phyloP scores from a whole-genome alignment of 2,888 invertebrate genomes.

The Aphidoletes aphidimyza region DNA sequence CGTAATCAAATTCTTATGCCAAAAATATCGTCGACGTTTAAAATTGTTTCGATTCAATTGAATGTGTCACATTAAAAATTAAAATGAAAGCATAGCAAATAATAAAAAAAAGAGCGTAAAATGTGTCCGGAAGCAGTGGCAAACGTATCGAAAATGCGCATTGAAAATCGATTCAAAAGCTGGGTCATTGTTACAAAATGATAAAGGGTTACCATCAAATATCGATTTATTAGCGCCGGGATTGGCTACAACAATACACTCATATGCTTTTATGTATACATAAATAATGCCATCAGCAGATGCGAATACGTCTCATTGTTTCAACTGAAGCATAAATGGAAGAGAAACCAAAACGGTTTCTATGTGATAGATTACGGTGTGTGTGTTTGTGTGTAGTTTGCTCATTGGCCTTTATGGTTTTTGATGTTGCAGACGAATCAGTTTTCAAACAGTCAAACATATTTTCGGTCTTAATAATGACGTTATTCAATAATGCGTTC shows the following conservation, averaged over 20 bases:
- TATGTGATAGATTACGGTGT: no score
- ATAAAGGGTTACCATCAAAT: neutral
- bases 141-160: neutral
- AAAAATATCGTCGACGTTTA: no score
- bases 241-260: neutral
- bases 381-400: neutral
- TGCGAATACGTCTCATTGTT: neutral
- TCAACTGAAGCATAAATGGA: neutral
- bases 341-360: no score
- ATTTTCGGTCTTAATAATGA: conserved; percentile 6
- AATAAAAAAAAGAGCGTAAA: neutral
- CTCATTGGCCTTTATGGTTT: neutral
- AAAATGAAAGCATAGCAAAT: neutral
- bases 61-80: neutral
- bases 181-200: conserved; percentile 24
- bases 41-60: neutral
- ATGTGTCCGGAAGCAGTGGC: neutral
- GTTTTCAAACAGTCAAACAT: neutral
- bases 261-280: neutral
- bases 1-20: neutral
- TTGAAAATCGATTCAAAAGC: conserved; percentile 5
- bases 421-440: conserved; percentile 16
- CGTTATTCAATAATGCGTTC: neutral
- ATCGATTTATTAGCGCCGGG: neutral
- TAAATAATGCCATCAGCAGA: neutral